Conservation (phyloP, 2,888 invertebrate species). For the Ochropleura leucogaster region DNA sequence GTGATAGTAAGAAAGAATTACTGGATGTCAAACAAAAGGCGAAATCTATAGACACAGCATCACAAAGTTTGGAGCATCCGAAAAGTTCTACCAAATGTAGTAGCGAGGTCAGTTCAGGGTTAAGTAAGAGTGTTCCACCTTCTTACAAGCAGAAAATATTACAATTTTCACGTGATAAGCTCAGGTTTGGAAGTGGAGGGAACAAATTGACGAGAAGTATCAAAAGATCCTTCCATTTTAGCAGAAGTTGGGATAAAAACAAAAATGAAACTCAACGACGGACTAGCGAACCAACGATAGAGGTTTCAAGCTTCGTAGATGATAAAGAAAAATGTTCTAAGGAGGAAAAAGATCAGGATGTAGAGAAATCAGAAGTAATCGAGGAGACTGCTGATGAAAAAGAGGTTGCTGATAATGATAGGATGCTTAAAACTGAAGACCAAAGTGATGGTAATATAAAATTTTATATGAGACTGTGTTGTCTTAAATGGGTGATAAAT, state of each 20-base stretch:
- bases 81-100: slow-evolving; percentile 86
- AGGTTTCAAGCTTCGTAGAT: slow-evolving; percentile 77
- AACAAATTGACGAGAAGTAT: slow-evolving; percentile 87
- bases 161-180: slow-evolving; percentile 88
- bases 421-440: slow-evolving; percentile 77
- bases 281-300: slow-evolving; percentile 86
- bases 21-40: slow-evolving; percentile 77
- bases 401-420: slow-evolving; percentile 85
- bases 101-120: slow-evolving; percentile 83
- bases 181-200: slow-evolving; percentile 86
- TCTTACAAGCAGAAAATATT: slow-evolving; percentile 88
- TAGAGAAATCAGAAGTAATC: slow-evolving; percentile 86
- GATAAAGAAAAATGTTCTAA: slow-evolving; percentile 80
- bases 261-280: slow-evolving; percentile 83
- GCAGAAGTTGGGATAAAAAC: slow-evolving; percentile 86
- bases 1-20: slow-evolving; percentile 68
- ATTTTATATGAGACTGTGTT: no score
- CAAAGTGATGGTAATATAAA: slow-evolving; percentile 78
- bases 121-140: slow-evolving; percentile 89
- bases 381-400: slow-evolving; percentile 84
- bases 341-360: slow-evolving; percentile 85
- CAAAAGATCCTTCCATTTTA: slow-evolving; percentile 88
- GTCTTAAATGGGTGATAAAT: not conserved
- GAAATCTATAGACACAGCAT: slow-evolving; percentile 84
- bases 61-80: slow-evolving; percentile 86